Base-by-base conservation (phyloP, 37 sponge, comb jelly and placozoan genomes). In the Beroe ovata region DNA sequence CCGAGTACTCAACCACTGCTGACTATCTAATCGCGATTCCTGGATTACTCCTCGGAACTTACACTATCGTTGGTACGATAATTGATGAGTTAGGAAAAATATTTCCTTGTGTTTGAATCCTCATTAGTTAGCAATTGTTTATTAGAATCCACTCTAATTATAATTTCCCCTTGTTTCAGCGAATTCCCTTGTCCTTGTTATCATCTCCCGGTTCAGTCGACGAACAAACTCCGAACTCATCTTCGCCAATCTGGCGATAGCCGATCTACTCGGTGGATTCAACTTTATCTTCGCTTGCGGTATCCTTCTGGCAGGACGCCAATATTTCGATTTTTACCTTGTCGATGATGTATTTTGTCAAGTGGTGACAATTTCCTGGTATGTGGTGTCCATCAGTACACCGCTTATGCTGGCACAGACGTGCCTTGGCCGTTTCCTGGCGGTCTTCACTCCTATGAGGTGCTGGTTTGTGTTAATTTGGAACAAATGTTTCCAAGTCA, bases 391-490 rank as follows among this genome's bases (percentile, higher is more conserved):
- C 35, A 36, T 77, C 0, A 18, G 6, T 3, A 77, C 84, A 26
- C 84, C 84, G 1, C 84, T 77, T n/a, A 39, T 77, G 54, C 33
- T 77, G 54, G 35, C 84, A 1, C 84, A 42, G 3, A 77, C 54
- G 2, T 42, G 38, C 25, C 42, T 77, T 6, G 84, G 84, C 8
- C 41, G 84, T 1, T 77, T 42, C 54, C 42, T 77, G 20, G 84
- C 84, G 21, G 84, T 77, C 47, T 77, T 41, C 47, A 42, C 54
- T 40, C 84, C 84, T 77, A 30, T 33, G 36, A 77, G 84, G 84
- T 77, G 41, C 69, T 32, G 16, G n/a, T n/a, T n/a, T n/a, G n/a
- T n/a, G n/a, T n/a, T n/a, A n/a, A n/a, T n/a, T n/a, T n/a, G n/a
- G n/a, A n/a, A n/a, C n/a, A n/a, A n/a, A n/a, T n/a, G n/a, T n/a